These are phyloP conservation scores for Drosophila putrida DNA, from an alignment of 2,888 invertebrate species.

Conservation along the genomic window DNA sequence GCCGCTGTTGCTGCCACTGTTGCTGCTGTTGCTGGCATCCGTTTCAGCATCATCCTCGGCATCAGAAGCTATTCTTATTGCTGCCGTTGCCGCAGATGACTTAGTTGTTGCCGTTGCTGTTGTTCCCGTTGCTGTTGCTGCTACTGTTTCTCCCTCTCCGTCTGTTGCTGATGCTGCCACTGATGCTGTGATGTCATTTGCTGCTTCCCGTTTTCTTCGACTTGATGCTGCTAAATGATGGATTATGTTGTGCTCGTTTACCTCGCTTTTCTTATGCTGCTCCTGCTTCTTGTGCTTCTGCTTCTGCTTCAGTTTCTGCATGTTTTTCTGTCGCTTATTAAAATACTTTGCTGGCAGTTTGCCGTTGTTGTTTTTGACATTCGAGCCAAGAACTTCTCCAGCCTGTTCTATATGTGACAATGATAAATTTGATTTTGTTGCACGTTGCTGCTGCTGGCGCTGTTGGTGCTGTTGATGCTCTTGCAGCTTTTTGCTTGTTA, in stretches of 20 bases:
- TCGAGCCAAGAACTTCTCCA: conserved; percentile 50
- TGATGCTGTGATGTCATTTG: conserved; percentile 66
- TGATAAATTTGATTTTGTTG: conserved; percentile 84
- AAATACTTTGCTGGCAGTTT: conserved; percentile 79
- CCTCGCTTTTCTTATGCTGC: conserved; percentile 45
- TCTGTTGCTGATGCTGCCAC: conserved; percentile 42
- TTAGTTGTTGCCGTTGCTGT: conserved; percentile 39
- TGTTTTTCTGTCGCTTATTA: conserved; percentile 83
- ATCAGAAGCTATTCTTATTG: conserved; percentile 30
- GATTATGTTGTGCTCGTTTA: conserved; percentile 79
- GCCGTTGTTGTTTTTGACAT: conserved; percentile 62
- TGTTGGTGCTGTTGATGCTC: conserved; percentile 41
- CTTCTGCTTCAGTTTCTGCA: conserved; percentile 61
- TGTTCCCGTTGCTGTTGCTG: conserved; percentile 36
- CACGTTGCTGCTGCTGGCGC: conserved; percentile 49
- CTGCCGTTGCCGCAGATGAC: conserved; percentile 30
- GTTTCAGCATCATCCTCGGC: conserved; percentile 31
- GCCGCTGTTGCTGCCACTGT: conserved; percentile 43
- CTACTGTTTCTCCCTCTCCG: conserved; percentile 36
- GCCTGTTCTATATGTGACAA: conserved; percentile 75
- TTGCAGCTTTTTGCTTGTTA: conserved; percentile 61
- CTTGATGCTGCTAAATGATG: conserved; percentile 74
- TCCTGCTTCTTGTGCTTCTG: conserved; percentile 12
- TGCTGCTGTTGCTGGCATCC: conserved; percentile 18
- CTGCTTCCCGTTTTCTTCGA: conserved; percentile 70